phyloP scores from a whole-genome alignment of 2,888 invertebrate species.

The Stegana nigrithorax region DNA sequence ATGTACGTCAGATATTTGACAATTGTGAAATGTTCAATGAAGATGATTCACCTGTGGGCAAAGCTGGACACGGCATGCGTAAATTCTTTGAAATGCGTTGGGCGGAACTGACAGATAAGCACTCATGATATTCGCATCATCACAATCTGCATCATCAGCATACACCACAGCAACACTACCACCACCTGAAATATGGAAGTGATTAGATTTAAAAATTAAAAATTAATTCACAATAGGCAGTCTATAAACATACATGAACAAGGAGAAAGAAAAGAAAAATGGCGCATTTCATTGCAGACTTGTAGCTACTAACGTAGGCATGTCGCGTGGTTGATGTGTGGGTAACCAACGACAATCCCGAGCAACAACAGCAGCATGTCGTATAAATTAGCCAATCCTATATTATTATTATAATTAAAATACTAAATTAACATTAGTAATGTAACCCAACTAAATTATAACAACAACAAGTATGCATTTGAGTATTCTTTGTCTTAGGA shows the following conservation, averaged over 20 bases:
- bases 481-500: background rate
- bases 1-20: conserved; percentile 94
- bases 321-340: no score
- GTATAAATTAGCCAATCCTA: no score
- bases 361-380: background rate
- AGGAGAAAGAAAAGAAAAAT: no score
- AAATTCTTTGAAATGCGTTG: conserved; percentile 93
- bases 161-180: conserved; percentile 7
- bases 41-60: conserved; percentile 97
- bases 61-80: conserved; percentile 93
- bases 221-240: no score
- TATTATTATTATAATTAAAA: no score
- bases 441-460: no score
- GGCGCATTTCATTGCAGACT: background rate
- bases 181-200: conserved; percentile 38
- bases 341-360: background rate
- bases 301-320: background rate
- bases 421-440: no score
- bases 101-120: conserved; percentile 75
- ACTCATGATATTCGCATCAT: conserved; percentile 66
- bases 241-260: no score
- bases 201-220: conserved; percentile 28
- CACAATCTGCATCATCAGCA: conserved; percentile 30
- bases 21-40: conserved; percentile 99
- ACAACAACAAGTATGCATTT: no score